Conservation (phyloP, 2,888 invertebrate genomes). For the Galerucella nymphaeae region DNA sequence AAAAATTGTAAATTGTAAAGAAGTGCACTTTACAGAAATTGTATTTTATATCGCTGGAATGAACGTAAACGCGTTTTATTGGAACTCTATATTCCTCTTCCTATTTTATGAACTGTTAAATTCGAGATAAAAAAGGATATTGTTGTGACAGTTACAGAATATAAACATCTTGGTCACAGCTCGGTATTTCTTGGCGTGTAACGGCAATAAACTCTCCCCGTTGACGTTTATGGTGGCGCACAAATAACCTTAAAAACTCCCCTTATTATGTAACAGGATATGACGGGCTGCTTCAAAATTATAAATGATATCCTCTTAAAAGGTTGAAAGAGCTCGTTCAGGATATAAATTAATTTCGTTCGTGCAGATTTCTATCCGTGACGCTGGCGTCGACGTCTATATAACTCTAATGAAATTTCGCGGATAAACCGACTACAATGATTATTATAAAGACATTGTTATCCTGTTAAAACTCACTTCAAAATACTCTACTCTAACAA, state of each 20-base stretch:
- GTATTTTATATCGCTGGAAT: not conserved
- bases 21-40: not conserved
- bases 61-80: not conserved
- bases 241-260: conserved; percentile 41
- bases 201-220: conserved; percentile 33
- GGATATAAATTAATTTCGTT: conserved; percentile 48
- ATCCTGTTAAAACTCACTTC: not conserved
- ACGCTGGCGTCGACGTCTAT: not conserved
- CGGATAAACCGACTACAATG: not conserved
- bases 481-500: not conserved
- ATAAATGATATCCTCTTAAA: conserved; percentile 37
- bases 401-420: not conserved
- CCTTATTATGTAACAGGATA: conserved; percentile 40
- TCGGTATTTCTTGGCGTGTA: conserved; percentile 5
- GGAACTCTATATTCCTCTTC: not conserved
- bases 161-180: conserved; percentile 6
- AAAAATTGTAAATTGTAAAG: not conserved
- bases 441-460: not conserved
- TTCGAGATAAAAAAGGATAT: not conserved
- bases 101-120: not conserved
- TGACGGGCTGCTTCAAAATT: conserved; percentile 36
- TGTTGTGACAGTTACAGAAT: not conserved
- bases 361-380: conserved; percentile 36
- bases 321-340: conserved; percentile 33
- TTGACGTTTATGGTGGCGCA: conserved; percentile 36